phyloP scores from a whole-genome alignment of 1,140 invertebrate genomes.

The Diachasmimorpha longicaudata region DNA sequence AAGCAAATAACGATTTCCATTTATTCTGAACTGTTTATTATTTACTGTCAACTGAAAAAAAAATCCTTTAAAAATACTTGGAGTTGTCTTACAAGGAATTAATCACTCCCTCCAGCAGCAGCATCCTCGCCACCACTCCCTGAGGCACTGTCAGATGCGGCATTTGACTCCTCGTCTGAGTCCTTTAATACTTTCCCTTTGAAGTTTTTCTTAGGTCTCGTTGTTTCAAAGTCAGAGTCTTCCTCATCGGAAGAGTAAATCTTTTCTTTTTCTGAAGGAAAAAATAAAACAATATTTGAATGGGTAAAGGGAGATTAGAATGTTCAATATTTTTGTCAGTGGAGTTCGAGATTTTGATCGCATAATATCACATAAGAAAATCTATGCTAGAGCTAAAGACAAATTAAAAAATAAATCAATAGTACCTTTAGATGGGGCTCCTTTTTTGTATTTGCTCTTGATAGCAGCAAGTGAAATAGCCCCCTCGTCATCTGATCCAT shows the following conservation, averaged over 20 bases:
- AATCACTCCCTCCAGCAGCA: constrained; percentile 38
- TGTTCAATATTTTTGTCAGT: neutral
- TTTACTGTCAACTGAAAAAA: neutral
- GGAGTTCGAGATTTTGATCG: too few species aligned
- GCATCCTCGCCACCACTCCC: constrained; percentile 51
- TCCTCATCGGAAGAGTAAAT: constrained; percentile 94
- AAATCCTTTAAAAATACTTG: neutral
- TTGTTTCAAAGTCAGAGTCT: constrained; percentile 84
- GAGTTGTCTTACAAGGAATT: neutral
- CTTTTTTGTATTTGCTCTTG: constrained; percentile 91
- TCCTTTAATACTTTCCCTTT: constrained; percentile 83
- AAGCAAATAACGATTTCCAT: neutral
- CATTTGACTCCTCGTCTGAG: constrained; percentile 75
- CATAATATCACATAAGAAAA: too few species aligned
- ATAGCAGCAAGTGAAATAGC: constrained; percentile 91
- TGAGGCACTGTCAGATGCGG: constrained; percentile 51
- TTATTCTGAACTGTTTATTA: neutral
- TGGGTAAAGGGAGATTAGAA: too few species aligned
- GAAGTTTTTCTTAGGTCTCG: constrained; percentile 75
- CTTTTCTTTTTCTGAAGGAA: constrained; percentile 65
- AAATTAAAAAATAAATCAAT: neutral
- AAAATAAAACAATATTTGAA: neutral
- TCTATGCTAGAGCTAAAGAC: too few species aligned
- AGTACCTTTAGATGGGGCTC: constrained; percentile 61
- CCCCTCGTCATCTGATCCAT: constrained; percentile 89